Percentiles rank a stretch among this genome's conserved stretches.
phyloP scores from a whole-genome alignment of 2,888 invertebrate species.

The Hirtodrosophila histrioides region DNA sequence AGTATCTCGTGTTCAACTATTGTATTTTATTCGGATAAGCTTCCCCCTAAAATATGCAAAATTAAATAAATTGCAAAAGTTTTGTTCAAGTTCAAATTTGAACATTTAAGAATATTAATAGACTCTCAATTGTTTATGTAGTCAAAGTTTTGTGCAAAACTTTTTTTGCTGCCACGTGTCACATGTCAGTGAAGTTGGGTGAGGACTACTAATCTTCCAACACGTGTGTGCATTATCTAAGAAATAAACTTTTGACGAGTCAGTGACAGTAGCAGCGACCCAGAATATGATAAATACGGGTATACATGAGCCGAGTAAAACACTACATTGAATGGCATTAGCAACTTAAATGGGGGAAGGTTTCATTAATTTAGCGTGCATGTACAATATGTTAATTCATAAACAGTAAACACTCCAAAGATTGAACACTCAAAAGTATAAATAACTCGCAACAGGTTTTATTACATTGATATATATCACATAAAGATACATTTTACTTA shows the following conservation, averaged over 20 bases:
- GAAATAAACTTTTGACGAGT: conserved; percentile 9
- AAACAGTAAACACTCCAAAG: too few species aligned
- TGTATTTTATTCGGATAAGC: conserved; percentile 12
- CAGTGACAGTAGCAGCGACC: conserved; percentile 54
- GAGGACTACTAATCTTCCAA: conserved; percentile 2
- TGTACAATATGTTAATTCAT: too few species aligned
- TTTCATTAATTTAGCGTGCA: too few species aligned
- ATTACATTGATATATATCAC: too few species aligned
- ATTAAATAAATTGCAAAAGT: not conserved
- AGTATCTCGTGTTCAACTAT: not conserved
- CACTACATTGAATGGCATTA: conserved; percentile 9
- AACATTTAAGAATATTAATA: conserved; percentile 19
- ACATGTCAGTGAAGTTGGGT: conserved; percentile 9
- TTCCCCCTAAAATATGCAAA: conserved; percentile 15
- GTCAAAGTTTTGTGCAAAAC: conserved; percentile 17
- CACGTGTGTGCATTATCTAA: conserved; percentile 22
- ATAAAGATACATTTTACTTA: too few species aligned
- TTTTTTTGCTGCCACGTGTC: conserved; percentile 26
- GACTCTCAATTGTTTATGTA: conserved; percentile 16
- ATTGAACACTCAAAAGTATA: too few species aligned
- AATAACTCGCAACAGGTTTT: too few species aligned
- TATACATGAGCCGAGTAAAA: not conserved
- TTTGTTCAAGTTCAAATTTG: not conserved
- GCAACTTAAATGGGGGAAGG: too few species aligned
- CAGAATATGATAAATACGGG: conserved; percentile 27